These are phyloP conservation scores for Coturnix japonica DNA, from an alignment of 2,113 vertebrate species.

Conservation along the genomic window DNA sequence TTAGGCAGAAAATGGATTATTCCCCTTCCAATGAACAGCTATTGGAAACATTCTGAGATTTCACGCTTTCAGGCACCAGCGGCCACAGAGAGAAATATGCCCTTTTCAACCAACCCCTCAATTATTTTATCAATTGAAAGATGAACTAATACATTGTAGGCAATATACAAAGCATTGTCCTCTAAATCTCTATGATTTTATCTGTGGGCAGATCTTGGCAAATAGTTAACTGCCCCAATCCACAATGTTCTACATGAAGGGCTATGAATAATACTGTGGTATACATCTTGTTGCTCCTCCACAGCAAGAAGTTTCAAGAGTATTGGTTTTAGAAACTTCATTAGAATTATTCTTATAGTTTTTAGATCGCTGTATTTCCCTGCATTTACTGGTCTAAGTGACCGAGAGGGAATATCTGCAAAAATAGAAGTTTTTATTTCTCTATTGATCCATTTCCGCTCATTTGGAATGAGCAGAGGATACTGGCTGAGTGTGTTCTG, in stretches of 20 bases:
- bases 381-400: neutral
- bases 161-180: neutral
- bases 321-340: neutral
- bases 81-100: slow-evolving; percentile 6
- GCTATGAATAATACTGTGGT: neutral
- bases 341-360: neutral
- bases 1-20: slow-evolving; percentile 65
- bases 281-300: neutral
- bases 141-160: slow-evolving; percentile 20
- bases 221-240: slow-evolving; percentile 9
- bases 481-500: neutral
- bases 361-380: neutral
- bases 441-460: neutral
- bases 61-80: slow-evolving; percentile 62
- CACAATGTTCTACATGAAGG: neutral
- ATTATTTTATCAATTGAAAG: slow-evolving; percentile 61
- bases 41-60: slow-evolving; percentile 55
- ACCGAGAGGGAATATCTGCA: neutral
- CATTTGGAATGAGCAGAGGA: neutral
- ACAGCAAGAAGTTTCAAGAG: neutral
- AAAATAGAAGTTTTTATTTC: neutral
- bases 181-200: neutral
- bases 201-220: neutral
- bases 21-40: slow-evolving; percentile 41
- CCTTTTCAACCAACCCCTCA: slow-evolving; percentile 54